Base-by-base conservation (phyloP, 2,797 vertebrate genomes). In the Trachurus trachurus region DNA sequence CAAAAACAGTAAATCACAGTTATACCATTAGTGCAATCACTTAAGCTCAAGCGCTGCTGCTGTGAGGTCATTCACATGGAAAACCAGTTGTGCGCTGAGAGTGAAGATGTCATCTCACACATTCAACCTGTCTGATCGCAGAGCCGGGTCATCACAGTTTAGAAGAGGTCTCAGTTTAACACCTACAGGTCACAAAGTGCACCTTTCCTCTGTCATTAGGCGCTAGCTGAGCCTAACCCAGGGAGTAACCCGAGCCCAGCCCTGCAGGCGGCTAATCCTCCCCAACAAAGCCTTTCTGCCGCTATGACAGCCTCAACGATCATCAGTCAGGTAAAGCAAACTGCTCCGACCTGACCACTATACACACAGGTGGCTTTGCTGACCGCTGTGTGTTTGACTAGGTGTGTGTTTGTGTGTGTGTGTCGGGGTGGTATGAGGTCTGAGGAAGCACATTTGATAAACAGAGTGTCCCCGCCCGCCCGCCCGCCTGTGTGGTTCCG, bases 291-390 rank as follows among this genome's bases (percentile, higher is more conserved):
- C 73, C 62, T 65, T 54, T 68, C 65, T 74, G 65, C 84, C 11
- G 66, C 82, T 74, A 77, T 74, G 90, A 88, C 88, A 90, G 78
- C 34, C 87, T 29, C 74, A 87, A 71, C 26, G 65, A 84, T 85
- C 88, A 77, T 86, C 89, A 71, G 81, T 86, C 85, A 89, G 86
- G 87, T 84, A 81, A 81, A 71, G 82, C 82, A 91, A 91, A 92
- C 82, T 56, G 71, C 83, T 78, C 61, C 39, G 15, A 76, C 77
- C 71, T 42, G 45, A 76, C 60, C 81, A 15, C 59, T 47, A 42
- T 75, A 66, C 89, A 91, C 89, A 84, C 89, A 91, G 84, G 83
- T 89, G 88, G 66, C 68, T 77, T 76, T 56, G 40, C 67, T 63
- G 76, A 81, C 74, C 53, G 2, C 59, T 2, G 29, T 65, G 71